phyloP scores from a whole-genome alignment of 2,888 invertebrate species.

The Eristalis intricaria region DNA sequence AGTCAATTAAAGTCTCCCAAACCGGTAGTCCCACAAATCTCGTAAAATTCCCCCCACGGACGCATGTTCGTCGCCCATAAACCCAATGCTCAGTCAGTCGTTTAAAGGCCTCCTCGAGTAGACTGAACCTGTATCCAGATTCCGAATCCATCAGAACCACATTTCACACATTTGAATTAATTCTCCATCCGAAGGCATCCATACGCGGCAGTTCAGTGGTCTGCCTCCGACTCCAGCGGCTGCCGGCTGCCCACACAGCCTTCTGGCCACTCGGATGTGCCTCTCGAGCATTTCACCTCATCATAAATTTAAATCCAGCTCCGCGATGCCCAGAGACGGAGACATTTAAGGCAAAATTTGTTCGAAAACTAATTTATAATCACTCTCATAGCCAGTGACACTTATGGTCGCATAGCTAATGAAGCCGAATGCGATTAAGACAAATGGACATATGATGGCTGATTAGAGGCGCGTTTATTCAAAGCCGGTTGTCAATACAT shows the following conservation, averaged over 20 bases:
- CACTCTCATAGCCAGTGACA: slow-evolving; percentile 23
- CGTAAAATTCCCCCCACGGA: background rate
- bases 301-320: background rate
- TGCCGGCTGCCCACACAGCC: background rate
- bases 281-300: background rate
- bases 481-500: slow-evolving; percentile 35
- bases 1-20: background rate
- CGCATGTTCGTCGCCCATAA: background rate
- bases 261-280: background rate
- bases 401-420: slow-evolving; percentile 36
- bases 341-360: slow-evolving; percentile 1
- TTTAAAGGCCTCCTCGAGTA: background rate
- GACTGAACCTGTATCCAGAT: background rate
- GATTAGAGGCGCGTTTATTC: slow-evolving; percentile 35
- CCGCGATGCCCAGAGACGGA: background rate
- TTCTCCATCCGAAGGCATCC: background rate
- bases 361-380: slow-evolving; percentile 47
- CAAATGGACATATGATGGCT: slow-evolving; percentile 38
- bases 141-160: background rate
- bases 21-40: background rate
- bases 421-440: slow-evolving; percentile 12
- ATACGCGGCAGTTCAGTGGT: background rate
- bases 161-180: background rate
- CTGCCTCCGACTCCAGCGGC: background rate
- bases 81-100: background rate